Conservation (phyloP, 1,140 invertebrate genomes). For the Hirudo medicinalis region DNA sequence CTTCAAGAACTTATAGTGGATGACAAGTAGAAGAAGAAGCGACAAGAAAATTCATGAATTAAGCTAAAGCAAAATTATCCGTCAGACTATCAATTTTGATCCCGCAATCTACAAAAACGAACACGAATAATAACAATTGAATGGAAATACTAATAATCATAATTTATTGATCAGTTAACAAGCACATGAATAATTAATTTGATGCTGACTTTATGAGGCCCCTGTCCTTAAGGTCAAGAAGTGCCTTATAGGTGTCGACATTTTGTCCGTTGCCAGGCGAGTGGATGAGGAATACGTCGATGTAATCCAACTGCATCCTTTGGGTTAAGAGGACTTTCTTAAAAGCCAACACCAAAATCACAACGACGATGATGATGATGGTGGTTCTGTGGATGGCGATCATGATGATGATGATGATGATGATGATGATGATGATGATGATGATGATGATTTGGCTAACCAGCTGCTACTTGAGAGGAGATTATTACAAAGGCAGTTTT, state of each 20-base stretch:
- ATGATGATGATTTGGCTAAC: not conserved
- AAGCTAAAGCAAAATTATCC: too few relatives aligned
- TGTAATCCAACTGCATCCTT: constrained; percentile 29
- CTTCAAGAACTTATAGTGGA: too few relatives aligned
- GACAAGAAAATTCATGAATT: too few relatives aligned
- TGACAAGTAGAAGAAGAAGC: too few relatives aligned
- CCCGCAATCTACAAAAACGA: too few relatives aligned
- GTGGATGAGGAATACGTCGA: constrained; percentile 34
- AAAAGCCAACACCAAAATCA: not conserved
- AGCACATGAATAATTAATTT: not conserved
- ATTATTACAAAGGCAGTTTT: not conserved
- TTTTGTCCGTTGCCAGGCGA: constrained; percentile 27
- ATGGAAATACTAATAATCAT: too few relatives aligned
- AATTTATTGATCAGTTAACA: not conserved
- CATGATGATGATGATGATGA: not conserved
- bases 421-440: not conserved
- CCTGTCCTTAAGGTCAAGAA: constrained; percentile 29
- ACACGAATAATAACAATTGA: too few relatives aligned
- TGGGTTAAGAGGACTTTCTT: not conserved
- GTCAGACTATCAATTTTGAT: too few relatives aligned
- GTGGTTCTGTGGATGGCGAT: not conserved
- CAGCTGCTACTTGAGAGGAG: not conserved
- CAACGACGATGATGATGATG: not conserved
- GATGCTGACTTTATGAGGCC: constrained; percentile 28
- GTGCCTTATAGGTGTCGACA: constrained; percentile 31